Evolutionary conservation across 2,797 vertebrate species (phyloP), one percentile per base, ranked within the genome.

Genomic region (Sebastes steindachneri): DNA sequence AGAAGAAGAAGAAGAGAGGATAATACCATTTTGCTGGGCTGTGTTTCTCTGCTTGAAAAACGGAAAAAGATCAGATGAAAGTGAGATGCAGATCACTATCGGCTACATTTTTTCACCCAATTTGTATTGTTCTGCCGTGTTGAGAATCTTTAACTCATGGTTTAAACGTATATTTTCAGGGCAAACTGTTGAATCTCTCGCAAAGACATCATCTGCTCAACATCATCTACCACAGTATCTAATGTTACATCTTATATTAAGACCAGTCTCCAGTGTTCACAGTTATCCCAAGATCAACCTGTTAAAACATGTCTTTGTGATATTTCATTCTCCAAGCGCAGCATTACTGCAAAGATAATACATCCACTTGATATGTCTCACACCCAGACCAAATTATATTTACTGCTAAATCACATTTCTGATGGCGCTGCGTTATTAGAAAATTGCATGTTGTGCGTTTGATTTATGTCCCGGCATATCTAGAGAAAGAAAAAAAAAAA

Each of bases 401-500:
- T 94, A 93, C 91, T 90, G 93, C 92, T 94, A 93, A 95, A 95
- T 94, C 95, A 91, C 93, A 95, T 95, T 95, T 94, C 93, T 90
- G 91, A 93, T 90, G 89, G 86, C 84, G 79, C 91, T 48, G 70
- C 75, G 74, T 94, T 92, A 93, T 93, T 94, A 92, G 91, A 94
- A 94, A 93, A 91, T 92, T 95, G 92, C 84, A 90, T 91, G 90
- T 91, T 94, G 91, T 82, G 82, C 70, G 58, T 91, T 92, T 95
- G 93, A 96, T 95, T 95, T 95, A 96, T 96, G 93, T 90, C 82
- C 88, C 77, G 8, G 89, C 80, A 80, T 88, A 94, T 93, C 91
- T 88, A 71, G 83, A 77, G 69, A 54, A 77, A 73, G 8, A 31
- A 35, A 72, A 33, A 65, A 68, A 75, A 68, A 75, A 71, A 76